Base-by-base conservation (phyloP, 2,113 vertebrate genomes). In the Neomonachus schauinslandi region DNA sequence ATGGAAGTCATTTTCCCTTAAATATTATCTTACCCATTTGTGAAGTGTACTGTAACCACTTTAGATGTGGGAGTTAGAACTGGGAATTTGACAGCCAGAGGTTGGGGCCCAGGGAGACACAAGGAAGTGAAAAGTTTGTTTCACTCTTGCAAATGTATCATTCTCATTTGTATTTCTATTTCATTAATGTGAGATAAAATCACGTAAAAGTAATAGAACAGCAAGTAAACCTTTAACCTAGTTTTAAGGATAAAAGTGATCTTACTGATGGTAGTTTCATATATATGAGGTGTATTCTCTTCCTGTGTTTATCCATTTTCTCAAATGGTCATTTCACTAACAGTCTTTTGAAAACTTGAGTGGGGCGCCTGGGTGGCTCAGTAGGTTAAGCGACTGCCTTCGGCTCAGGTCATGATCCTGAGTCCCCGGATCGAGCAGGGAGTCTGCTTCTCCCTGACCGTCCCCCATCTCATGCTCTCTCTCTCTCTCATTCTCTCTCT, bases 311-410 rank as follows among this genome's bases (percentile, higher is more conserved):
- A 16, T 84, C 11, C 18, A 4, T 84, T 97, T 96, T 61, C n/a
- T 83, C 46, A 93, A 61, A 61, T 96, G 55, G 76, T 91, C 59
- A 69, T 92, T 94, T 97, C n/a, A 94, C 22, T 22, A 83, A 46
- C 33, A 81, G 5, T 79, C 9, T 94, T 39, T 63, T 65, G 82
- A 88, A 93, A 94, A 89, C n/a, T 65, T 89, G 33, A 92, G 59
- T 1, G 87, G 46, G 46, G 46, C 46, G 8, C 46, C 46, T 46
- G 46, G 46, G 46, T 46, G 46, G 46, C 46, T 46, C 46, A 46
- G 7, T 46, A 46, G 46, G 46, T 46, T 46, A 46, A 46, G 46
- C 7, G 46, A 46, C 46, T 46, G 46, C 46, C 46, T 46, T 46
- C 8, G 46, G 46, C 46, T 46, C 46, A 46, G 46, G 46, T 46